phyloP scores from a whole-genome alignment of 2,888 invertebrate species.

The Eulithis testata region DNA sequence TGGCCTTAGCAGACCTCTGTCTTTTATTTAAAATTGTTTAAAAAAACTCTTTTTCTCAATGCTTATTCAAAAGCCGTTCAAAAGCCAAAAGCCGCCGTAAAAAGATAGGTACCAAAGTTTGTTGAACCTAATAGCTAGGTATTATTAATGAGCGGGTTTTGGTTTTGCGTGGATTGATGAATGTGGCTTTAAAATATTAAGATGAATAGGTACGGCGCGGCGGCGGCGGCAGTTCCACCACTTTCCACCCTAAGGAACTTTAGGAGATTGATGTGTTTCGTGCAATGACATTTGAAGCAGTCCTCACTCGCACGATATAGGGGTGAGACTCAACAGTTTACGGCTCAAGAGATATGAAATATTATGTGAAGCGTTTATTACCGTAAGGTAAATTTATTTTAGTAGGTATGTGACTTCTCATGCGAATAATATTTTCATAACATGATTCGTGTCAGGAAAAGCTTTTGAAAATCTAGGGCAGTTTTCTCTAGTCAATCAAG shows the following conservation, averaged over 20 bases:
- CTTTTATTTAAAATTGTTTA: too few species aligned
- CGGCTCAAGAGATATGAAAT: conserved; percentile 49
- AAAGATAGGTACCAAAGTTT: conserved; percentile 15
- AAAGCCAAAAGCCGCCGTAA: too few species aligned
- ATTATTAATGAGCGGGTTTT: conserved; percentile 47
- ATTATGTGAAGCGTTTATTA: conserved; percentile 47
- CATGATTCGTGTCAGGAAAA: not conserved
- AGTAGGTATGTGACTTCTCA: conserved; percentile 28
- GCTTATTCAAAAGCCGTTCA: not conserved
- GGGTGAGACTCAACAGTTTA: conserved; percentile 57
- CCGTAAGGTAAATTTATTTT: conserved; percentile 46
- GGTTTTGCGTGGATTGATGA: conserved; percentile 54
- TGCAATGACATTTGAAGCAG: conserved; percentile 52
- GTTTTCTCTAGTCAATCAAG: not conserved
- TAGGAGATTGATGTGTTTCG: conserved; percentile 67
- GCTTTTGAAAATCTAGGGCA: conserved; percentile 1
- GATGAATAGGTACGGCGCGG: conserved; percentile 51
- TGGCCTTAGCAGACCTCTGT: too few species aligned
- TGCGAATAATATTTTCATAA: conserved; percentile 16
- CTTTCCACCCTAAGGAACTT: conserved; percentile 45
- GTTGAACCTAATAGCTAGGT: conserved; percentile 16
- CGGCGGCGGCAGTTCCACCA: conserved; percentile 36
- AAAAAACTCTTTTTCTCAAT: not conserved
- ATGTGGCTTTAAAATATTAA: conserved; percentile 56
- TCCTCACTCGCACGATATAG: conserved; percentile 45